Conservation (phyloP, 2,113 vertebrate genomes). For the Galbula dea region DNA sequence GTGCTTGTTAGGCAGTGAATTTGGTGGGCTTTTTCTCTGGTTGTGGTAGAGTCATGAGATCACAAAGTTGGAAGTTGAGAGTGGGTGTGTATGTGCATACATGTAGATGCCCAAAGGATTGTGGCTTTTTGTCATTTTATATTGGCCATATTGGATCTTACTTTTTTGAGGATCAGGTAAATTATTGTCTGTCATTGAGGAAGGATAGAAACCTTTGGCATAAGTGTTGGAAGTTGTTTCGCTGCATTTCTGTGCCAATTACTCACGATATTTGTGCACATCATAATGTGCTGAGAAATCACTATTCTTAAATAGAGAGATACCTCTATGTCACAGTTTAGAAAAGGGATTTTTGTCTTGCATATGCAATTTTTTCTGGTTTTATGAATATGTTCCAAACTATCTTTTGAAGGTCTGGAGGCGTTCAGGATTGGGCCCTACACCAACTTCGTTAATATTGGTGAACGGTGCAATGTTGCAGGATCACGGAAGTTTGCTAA, state of each 20-base stretch:
- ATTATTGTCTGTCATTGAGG: neutral
- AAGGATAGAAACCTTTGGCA: neutral
- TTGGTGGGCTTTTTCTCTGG: neutral
- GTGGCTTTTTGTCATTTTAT: neutral
- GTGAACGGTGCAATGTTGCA: slow-evolving; percentile 95
- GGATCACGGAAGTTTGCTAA: slow-evolving; percentile 94
- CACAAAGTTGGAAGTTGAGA: neutral
- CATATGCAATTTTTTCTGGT: neutral
- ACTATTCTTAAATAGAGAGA: neutral
- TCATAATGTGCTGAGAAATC: neutral
- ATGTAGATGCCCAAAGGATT: neutral
- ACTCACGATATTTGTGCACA: neutral
- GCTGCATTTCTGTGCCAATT: neutral
- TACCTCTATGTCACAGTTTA: neutral
- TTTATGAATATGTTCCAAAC: neutral
- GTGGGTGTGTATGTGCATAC: neutral
- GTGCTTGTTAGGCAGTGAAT: neutral
- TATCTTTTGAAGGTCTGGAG: slow-evolving; percentile 83
- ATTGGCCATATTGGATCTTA: neutral
- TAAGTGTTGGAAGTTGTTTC: neutral
- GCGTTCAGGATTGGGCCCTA: slow-evolving; percentile 91
- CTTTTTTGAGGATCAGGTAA: neutral
- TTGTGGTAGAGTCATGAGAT: neutral
- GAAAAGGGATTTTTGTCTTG: neutral
- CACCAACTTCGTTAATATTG: slow-evolving; percentile 98